phyloP scores from a whole-genome alignment of 2,797 vertebrate species.

The Miichthys miiuy region DNA sequence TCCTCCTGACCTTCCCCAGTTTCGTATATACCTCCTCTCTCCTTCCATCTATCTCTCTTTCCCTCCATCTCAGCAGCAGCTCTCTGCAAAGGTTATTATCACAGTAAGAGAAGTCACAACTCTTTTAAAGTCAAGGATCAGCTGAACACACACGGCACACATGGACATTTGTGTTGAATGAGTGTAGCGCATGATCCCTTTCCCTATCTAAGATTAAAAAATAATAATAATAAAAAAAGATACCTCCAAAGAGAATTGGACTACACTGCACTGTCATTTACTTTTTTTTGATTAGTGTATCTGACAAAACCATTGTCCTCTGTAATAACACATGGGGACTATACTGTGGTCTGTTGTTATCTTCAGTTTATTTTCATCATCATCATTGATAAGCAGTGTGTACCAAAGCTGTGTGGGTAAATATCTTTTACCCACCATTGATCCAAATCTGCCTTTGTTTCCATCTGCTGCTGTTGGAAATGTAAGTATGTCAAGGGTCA shows the following conservation, averaged over 20 bases:
- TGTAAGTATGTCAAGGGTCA: slow-evolving; percentile 7
- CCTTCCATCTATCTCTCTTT: slow-evolving; percentile 35
- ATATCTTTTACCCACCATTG: background rate
- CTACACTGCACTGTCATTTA: slow-evolving; percentile 13
- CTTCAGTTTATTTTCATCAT: slow-evolving; percentile 9
- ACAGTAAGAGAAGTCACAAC: slow-evolving; percentile 29
- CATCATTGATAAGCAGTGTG: slow-evolving; percentile 32
- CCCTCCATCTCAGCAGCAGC: slow-evolving; percentile 33
- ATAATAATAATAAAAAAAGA: slow-evolving; percentile 18
- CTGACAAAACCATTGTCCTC: slow-evolving; percentile 26
- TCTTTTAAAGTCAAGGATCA: slow-evolving; percentile 32
- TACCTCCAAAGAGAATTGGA: background rate
- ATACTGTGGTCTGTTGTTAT: slow-evolving; percentile 18
- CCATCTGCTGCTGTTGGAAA: background rate
- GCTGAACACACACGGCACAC: slow-evolving; percentile 3
- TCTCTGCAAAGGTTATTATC: slow-evolving; percentile 52
- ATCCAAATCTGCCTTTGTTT: slow-evolving; percentile 37
- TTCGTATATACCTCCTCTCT: slow-evolving; percentile 56
- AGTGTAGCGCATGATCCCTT: background rate
- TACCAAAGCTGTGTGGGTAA: background rate
- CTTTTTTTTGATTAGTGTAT: slow-evolving; percentile 26
- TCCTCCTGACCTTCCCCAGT: slow-evolving; percentile 74
- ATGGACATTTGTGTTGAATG: background rate
- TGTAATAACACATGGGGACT: background rate
- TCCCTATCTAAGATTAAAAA: background rate